These are phyloP conservation scores for Holacanthus passer DNA, from an alignment of 2,113 vertebrate species.

Conservation along the genomic window DNA sequence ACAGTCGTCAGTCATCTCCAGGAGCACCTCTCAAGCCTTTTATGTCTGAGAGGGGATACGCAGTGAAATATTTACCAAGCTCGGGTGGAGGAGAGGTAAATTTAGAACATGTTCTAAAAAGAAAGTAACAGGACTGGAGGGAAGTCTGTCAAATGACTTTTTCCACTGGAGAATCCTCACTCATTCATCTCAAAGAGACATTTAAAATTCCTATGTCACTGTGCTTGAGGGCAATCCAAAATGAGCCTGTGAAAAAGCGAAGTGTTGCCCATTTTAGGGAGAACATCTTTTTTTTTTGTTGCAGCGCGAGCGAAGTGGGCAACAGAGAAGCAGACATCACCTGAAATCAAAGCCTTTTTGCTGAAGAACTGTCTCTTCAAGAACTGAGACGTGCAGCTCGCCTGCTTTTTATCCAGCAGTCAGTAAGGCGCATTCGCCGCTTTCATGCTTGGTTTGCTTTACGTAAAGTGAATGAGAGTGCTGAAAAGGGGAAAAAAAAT, in stretches of 20 bases:
- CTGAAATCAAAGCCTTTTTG: conserved; percentile 25
- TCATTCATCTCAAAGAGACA: conserved; percentile 23
- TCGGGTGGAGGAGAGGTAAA: conserved; percentile 40
- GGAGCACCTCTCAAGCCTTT: conserved; percentile 64
- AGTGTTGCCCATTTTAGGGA: conserved; percentile 17
- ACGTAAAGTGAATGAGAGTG: conserved; percentile 23
- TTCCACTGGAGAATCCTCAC: conserved; percentile 9
- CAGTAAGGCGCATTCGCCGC: conserved; percentile 6
- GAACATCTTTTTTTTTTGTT: not conserved
- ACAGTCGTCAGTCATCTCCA: conserved; percentile 40
- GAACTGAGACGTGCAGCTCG: conserved; percentile 11
- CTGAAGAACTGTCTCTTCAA: conserved; percentile 18
- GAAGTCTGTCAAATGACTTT: conserved; percentile 29
- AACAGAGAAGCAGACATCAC: conserved; percentile 22
- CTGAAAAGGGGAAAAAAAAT: not conserved
- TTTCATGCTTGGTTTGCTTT: conserved; percentile 46
- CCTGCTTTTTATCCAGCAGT: conserved; percentile 32
- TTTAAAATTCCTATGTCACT: conserved; percentile 22
- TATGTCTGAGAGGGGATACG: conserved; percentile 56
- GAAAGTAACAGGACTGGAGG: conserved; percentile 1
- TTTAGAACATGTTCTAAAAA: conserved; percentile 48
- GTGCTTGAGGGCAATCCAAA: conserved; percentile 17
- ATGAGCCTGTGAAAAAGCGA: conserved; percentile 31
- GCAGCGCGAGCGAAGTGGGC: not conserved
- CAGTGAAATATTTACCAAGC: conserved; percentile 75